These are phyloP conservation scores for Oryzias woworae DNA, from an alignment of 2,113 vertebrate genomes.

Conservation along the genomic window DNA sequence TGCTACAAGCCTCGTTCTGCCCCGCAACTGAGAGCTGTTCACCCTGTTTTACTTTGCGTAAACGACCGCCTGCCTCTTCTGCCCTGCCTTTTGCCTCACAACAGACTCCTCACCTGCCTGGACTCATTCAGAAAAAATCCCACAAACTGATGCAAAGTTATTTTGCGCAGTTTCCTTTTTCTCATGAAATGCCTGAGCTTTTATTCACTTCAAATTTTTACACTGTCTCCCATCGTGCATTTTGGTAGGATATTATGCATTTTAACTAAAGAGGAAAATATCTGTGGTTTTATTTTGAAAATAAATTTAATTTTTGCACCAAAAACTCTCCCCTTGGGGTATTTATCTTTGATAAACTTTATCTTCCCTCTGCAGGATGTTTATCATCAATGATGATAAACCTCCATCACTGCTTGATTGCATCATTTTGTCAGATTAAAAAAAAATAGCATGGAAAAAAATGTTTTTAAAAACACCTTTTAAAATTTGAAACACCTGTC, in stretches of 20 bases:
- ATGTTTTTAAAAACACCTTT: constrained; percentile 1
- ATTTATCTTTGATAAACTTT: neutral
- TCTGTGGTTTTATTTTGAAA: too few species aligned
- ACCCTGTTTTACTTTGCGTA: constrained; percentile 34
- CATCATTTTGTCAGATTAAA: constrained; percentile 27
- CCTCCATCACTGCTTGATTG: neutral
- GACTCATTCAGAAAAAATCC: constrained; percentile 27
- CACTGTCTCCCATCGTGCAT: neutral
- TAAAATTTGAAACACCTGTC: constrained; percentile 54
- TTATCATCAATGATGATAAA: constrained; percentile 1
- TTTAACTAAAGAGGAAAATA: too few species aligned
- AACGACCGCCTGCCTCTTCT: constrained; percentile 32
- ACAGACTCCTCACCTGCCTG: constrained; percentile 47
- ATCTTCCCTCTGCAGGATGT: neutral
- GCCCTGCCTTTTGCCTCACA: constrained; percentile 26
- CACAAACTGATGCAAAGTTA: constrained; percentile 20
- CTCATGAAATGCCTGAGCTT: neutral
- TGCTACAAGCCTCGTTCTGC: constrained; percentile 64
- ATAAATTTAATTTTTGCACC: too few species aligned
- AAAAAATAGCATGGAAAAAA: constrained; percentile 2
- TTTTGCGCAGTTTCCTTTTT: neutral
- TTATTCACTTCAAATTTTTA: neutral
- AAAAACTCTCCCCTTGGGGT: too few species aligned
- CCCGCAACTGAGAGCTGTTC: constrained; percentile 67
- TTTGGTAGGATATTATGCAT: too few species aligned